phyloP scores from a whole-genome alignment of 2,888 invertebrate genomes.

The Calliphora vomitoria region DNA sequence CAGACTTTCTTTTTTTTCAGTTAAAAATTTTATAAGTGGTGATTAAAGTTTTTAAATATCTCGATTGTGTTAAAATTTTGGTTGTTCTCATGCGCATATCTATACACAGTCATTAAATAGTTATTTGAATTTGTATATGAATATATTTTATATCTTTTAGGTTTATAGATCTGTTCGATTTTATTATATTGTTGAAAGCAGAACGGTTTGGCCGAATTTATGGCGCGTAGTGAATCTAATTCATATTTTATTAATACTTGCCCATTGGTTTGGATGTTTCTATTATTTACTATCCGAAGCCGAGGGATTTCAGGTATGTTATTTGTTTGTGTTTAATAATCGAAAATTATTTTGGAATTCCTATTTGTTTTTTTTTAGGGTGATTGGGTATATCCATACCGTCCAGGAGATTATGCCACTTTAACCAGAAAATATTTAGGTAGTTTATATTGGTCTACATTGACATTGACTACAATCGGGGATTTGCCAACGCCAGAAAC shows the following conservation, averaged over 20 bases:
- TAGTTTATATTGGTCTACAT: conserved; percentile 98
- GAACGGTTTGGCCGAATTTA: conserved; percentile 97
- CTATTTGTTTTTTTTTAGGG: conserved; percentile 85
- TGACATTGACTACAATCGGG: conserved; percentile 97
- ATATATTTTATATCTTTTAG: conserved; percentile 83
- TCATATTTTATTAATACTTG: conserved; percentile 96
- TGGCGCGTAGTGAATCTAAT: conserved; percentile 98
- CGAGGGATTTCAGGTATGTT: conserved; percentile 91
- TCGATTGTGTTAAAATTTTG: too few species aligned
- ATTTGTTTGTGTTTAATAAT: not conserved
- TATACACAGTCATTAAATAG: too few species aligned
- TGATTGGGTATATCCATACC: conserved; percentile 95
- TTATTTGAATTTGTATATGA: not conserved
- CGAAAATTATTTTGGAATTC: not conserved
- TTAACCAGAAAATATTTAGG: conserved; percentile 96
- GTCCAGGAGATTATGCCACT: conserved; percentile 94
- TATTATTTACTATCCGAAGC: conserved; percentile 97
- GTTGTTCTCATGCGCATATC: too few species aligned
- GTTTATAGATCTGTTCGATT: conserved; percentile 96
- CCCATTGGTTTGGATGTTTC: conserved; percentile 99
- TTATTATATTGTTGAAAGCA: conserved; percentile 98
- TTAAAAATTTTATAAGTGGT: too few species aligned
- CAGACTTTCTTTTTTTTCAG: too few species aligned
- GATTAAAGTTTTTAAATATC: too few species aligned
- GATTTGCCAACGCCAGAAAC: conserved; percentile 98